Evolutionary conservation across 2,888 invertebrate genomes (phyloP).

Genomic region (Mesorhabditis sp.): DNA sequence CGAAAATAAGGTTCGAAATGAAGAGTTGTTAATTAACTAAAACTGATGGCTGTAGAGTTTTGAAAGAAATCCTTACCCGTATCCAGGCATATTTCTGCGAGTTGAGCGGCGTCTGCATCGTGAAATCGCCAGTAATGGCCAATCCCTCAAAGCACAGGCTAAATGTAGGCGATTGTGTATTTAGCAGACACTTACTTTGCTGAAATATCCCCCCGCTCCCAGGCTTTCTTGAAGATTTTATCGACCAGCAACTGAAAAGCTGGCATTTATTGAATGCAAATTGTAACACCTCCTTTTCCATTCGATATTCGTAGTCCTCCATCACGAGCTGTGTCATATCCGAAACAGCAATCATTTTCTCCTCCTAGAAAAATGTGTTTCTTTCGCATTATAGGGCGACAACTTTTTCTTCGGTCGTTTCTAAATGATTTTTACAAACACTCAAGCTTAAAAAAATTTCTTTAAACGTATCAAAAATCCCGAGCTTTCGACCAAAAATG

Average conservation of each 20-base stretch:
- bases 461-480: too few species aligned
- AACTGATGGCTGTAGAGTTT: too few species aligned
- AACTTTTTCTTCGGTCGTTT: too few species aligned
- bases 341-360: neutral
- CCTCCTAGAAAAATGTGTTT: neutral
- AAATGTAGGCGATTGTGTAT: neutral
- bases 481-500: too few species aligned
- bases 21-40: too few species aligned
- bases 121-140: neutral
- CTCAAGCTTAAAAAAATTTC: too few species aligned
- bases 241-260: conserved; percentile 4
- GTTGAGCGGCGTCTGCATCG: neutral
- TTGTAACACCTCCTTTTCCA: conserved; percentile 1
- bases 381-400: too few species aligned
- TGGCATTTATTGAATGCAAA: neutral
- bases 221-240: conserved; percentile 4
- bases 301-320: neutral
- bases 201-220: neutral
- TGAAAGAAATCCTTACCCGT: neutral
- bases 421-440: too few species aligned
- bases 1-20: too few species aligned
- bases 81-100: neutral
- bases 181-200: neutral
- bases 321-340: neutral
- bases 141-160: conserved; percentile 4